A percentile compares a stretch with the other conserved stretches of the same genome.
Evolutionary conservation across 2,797 vertebrate genomes (phyloP).

Genomic region (Hozukius guyotensis): DNA sequence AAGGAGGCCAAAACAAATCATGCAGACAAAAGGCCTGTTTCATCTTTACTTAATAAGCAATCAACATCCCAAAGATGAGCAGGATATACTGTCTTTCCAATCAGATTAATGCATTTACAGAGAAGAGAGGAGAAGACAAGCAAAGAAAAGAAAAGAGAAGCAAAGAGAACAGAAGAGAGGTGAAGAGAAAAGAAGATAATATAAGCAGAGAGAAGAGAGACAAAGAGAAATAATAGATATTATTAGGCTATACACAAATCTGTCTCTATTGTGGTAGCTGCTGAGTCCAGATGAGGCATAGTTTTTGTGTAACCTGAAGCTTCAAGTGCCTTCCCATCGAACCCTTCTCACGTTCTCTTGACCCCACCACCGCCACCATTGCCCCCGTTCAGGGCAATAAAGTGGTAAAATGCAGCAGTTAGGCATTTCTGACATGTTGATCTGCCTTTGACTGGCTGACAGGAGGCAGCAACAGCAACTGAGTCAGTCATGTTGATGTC

Average conservation of each 20-base stretch:
- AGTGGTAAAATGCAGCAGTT: conserved; percentile 57
- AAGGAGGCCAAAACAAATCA: conserved; percentile 68
- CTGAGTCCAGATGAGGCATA: conserved; percentile 12
- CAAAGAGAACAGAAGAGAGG: neutral
- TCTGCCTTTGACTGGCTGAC: conserved; percentile 42
- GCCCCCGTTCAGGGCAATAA: conserved; percentile 36
- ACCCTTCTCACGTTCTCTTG: conserved; percentile 65
- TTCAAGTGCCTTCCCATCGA: conserved; percentile 53
- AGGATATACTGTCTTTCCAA: conserved; percentile 53
- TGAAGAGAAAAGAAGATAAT: neutral
- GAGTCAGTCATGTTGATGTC: conserved; percentile 44
- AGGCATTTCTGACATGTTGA: conserved; percentile 56
- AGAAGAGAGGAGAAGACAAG: neutral
- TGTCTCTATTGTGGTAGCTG: conserved; percentile 22
- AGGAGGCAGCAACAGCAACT: conserved; percentile 26
- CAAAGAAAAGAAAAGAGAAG: too few relatives aligned
- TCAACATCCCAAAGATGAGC: conserved; percentile 66
- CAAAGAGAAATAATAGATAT: neutral
- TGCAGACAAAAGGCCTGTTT: conserved; percentile 69
- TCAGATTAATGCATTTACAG: neutral
- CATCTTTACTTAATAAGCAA: conserved; percentile 65
- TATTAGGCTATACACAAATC: neutral
- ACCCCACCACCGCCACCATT: conserved; percentile 28
- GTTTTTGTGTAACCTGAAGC: conserved; percentile 52
- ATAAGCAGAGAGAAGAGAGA: neutral